phyloP scores from a whole-genome alignment of 2,797 vertebrate genomes.

The Artibeus lituratus region DNA sequence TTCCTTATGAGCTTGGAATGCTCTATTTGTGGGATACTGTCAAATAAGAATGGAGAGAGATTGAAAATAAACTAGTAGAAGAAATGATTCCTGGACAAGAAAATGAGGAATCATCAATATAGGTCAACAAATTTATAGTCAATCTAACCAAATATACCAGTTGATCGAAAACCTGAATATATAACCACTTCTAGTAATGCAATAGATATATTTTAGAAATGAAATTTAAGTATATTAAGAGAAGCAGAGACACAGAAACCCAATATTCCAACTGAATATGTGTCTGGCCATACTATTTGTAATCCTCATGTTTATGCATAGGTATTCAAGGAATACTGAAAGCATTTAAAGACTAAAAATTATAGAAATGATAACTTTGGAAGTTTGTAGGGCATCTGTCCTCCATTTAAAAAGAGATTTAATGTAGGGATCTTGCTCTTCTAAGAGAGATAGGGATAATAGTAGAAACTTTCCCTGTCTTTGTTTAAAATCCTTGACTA shows the following conservation, averaged over 20 bases:
- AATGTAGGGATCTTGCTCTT: not conserved
- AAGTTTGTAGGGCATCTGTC: not conserved
- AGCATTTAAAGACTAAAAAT: conserved; percentile 38
- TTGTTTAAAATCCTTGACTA: conserved; percentile 21
- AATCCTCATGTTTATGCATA: conserved; percentile 16
- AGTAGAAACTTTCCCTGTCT: not conserved
- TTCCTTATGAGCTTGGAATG: conserved; percentile 16
- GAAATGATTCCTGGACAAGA: conserved; percentile 64
- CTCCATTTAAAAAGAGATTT: conserved; percentile 33
- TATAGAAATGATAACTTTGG: not conserved
- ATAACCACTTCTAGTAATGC: conserved; percentile 54
- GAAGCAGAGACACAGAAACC: conserved; percentile 50
- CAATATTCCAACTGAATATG: conserved; percentile 46
- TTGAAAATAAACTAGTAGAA: conserved; percentile 69
- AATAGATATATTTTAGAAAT: conserved; percentile 60
- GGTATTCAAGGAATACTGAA: not conserved
- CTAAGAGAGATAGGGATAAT: not conserved
- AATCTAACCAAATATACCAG: conserved; percentile 58
- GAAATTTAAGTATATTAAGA: conserved; percentile 64
- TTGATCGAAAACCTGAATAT: conserved; percentile 69
- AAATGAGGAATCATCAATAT: conserved; percentile 68
- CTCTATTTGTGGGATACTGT: conserved; percentile 43
- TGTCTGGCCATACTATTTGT: not conserved
- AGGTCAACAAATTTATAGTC: conserved; percentile 72
- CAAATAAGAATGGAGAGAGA: conserved; percentile 55